These are phyloP conservation scores for Diloba caeruleocephala DNA, from an alignment of 2,888 invertebrate species.

Conservation along the genomic window DNA sequence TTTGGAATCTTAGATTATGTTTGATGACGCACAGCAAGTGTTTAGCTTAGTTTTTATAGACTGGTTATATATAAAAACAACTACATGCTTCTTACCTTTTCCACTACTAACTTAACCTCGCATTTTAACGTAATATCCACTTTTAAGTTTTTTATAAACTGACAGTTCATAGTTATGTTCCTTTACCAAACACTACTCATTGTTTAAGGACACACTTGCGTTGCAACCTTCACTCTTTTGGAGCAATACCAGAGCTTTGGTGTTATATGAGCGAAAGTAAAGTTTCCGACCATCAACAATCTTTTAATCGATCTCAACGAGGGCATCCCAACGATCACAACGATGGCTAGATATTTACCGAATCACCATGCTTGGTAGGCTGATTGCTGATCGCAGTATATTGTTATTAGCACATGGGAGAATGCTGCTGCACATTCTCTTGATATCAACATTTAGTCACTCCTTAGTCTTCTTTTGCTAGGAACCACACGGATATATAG, in stretches of 20 bases:
- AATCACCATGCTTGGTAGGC: too few relatives aligned
- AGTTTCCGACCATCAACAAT: constrained; percentile 62
- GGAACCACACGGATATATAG: too few relatives aligned
- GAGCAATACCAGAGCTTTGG: constrained; percentile 68
- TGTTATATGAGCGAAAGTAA: constrained; percentile 61
- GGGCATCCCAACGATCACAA: constrained; percentile 57
- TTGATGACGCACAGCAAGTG: too few relatives aligned
- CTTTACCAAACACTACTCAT: constrained; percentile 45
- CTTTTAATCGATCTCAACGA: constrained; percentile 45
- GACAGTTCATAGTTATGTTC: constrained; percentile 53
- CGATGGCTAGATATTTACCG: neutral
- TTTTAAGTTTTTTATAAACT: constrained; percentile 9
- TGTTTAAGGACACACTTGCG: constrained; percentile 56
- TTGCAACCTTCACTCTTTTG: constrained; percentile 60
- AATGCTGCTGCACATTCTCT: too few relatives aligned
- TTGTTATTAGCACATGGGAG: too few relatives aligned
- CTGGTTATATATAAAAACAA: too few relatives aligned
- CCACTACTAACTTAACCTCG: constrained; percentile 10
- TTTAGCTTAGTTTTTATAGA: too few relatives aligned
- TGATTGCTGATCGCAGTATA: too few relatives aligned
- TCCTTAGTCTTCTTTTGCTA: too few relatives aligned
- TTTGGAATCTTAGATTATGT: too few relatives aligned
- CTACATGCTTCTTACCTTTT: too few relatives aligned
- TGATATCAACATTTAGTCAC: too few relatives aligned
- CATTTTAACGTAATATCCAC: constrained; percentile 35